A percentile compares a stretch with the other conserved stretches of the same genome.
phyloP scores from a whole-genome alignment of 2,888 invertebrate species.

The Andrena haemorrhoa region DNA sequence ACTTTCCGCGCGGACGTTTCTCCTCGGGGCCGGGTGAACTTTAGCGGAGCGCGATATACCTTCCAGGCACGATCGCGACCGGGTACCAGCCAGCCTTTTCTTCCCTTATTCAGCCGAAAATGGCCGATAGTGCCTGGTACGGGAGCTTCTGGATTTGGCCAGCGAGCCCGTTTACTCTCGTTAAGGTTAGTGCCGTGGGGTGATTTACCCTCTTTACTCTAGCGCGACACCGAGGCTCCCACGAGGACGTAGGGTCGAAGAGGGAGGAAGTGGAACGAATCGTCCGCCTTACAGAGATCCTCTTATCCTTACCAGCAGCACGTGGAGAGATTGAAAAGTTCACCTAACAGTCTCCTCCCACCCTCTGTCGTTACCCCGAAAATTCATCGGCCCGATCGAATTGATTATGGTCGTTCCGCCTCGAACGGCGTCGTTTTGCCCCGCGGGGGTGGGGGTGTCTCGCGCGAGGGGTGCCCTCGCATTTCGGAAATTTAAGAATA shows the following conservation, averaged over 20 bases:
- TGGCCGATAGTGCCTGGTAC: conserved; percentile 48
- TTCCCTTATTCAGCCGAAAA: conserved; percentile 56
- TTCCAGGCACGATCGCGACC: conserved; percentile 31
- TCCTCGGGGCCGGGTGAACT: conserved; percentile 39
- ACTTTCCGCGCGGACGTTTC: conserved; percentile 25
- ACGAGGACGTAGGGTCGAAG: conserved; percentile 2
- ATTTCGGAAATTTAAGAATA: background rate
- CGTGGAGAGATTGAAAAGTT: conserved; percentile 72
- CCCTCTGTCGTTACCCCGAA: conserved; percentile 27
- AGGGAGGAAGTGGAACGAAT: conserved; percentile 65
- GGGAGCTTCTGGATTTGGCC: conserved; percentile 65
- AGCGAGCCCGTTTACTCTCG: conserved; percentile 76
- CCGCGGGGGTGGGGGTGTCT: background rate
- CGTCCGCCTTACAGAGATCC: conserved; percentile 65
- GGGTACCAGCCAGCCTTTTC: conserved; percentile 24
- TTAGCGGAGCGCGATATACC: conserved; percentile 37
- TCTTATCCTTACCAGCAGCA: conserved; percentile 53
- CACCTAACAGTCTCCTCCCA: conserved; percentile 24
- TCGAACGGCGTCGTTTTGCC: background rate
- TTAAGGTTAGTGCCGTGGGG: conserved; percentile 72
- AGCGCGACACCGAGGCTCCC: conserved; percentile 63
- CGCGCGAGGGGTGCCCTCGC: background rate
- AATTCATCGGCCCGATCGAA: conserved; percentile 61
- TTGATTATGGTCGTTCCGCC: conserved; percentile 50
- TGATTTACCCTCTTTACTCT: conserved; percentile 72